phyloP scores from a whole-genome alignment of 2,797 vertebrate genomes.

The Etheostoma nigrum region DNA sequence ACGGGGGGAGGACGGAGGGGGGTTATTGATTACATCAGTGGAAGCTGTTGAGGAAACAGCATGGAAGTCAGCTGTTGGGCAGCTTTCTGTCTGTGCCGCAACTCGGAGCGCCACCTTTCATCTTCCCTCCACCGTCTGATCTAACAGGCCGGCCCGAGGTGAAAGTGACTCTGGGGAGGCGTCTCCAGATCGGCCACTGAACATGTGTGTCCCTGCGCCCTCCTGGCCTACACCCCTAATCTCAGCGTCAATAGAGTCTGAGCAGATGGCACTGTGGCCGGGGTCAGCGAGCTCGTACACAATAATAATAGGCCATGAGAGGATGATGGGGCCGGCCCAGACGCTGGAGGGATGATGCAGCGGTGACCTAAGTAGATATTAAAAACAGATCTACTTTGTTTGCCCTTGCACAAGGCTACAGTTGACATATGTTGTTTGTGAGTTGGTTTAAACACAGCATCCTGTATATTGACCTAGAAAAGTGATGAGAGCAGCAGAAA shows the following conservation, averaged over 20 bases:
- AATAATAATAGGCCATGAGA: slow-evolving; percentile 56
- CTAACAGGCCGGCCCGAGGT: not conserved
- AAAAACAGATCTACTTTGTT: slow-evolving; percentile 67
- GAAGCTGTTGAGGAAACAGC: slow-evolving; percentile 41
- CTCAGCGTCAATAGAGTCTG: slow-evolving; percentile 58
- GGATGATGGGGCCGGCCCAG: slow-evolving; percentile 70
- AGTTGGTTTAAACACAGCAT: slow-evolving; percentile 53
- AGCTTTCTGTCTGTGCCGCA: slow-evolving; percentile 21
- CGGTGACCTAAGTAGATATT: slow-evolving; percentile 49
- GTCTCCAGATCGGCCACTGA: slow-evolving; percentile 26
- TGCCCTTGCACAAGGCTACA: slow-evolving; percentile 62
- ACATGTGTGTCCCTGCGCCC: slow-evolving; percentile 58
- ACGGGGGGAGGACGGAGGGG: not conserved
- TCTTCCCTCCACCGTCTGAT: slow-evolving; percentile 38
- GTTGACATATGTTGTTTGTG: slow-evolving; percentile 77
- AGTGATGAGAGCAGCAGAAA: slow-evolving; percentile 60
- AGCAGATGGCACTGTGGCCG: slow-evolving; percentile 70
- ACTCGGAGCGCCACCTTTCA: slow-evolving; percentile 33
- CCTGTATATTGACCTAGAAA: slow-evolving; percentile 71
- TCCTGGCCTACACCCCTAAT: slow-evolving; percentile 65
- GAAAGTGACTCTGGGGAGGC: slow-evolving; percentile 27
- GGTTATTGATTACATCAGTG: slow-evolving; percentile 49
- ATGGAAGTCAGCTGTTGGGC: slow-evolving; percentile 57
- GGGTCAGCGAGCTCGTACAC: slow-evolving; percentile 48
- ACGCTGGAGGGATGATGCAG: slow-evolving; percentile 58